These are phyloP conservation scores for Cydia splendana DNA, from an alignment of 1,140 invertebrate genomes.

Conservation along the genomic window DNA sequence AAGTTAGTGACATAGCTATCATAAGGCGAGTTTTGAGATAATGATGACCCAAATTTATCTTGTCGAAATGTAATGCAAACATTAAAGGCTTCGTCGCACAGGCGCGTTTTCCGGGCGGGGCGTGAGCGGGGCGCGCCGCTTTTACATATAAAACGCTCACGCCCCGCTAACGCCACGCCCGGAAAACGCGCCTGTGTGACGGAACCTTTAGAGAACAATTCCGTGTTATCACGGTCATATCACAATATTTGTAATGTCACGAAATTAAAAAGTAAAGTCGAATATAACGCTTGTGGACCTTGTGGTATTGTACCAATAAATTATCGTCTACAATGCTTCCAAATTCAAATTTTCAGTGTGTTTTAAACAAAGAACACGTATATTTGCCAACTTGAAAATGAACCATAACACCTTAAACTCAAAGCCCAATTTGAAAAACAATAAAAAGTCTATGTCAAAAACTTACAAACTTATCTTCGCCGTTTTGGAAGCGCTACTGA, in stretches of 20 bases:
- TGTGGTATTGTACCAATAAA: conserved; percentile 10
- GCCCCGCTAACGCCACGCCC: no score
- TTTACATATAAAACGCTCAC: no score
- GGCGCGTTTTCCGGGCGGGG: no score
- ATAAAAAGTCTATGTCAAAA: neutral
- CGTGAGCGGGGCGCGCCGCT: no score
- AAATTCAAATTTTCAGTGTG: conserved; percentile 30
- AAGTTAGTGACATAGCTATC: neutral
- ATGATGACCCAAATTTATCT: no score
- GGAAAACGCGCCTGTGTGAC: no score
- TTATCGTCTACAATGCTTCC: conserved; percentile 13
- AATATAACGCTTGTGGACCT: neutral
- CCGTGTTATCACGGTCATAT: neutral
- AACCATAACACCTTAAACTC: neutral
- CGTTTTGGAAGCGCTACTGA: neutral
- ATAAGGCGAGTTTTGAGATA: no score
- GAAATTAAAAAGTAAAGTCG: neutral
- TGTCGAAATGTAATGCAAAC: no score
- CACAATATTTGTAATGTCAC: neutral
- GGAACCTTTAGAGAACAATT: neutral
- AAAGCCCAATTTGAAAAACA: neutral
- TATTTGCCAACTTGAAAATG: neutral
- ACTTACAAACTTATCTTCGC: conserved; percentile 17
- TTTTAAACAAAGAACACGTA: conserved; percentile 21
- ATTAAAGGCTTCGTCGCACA: no score